Evolutionary conservation across 2,888 invertebrate species (phyloP).

Genomic region (Ceratothoa steindachneri): DNA sequence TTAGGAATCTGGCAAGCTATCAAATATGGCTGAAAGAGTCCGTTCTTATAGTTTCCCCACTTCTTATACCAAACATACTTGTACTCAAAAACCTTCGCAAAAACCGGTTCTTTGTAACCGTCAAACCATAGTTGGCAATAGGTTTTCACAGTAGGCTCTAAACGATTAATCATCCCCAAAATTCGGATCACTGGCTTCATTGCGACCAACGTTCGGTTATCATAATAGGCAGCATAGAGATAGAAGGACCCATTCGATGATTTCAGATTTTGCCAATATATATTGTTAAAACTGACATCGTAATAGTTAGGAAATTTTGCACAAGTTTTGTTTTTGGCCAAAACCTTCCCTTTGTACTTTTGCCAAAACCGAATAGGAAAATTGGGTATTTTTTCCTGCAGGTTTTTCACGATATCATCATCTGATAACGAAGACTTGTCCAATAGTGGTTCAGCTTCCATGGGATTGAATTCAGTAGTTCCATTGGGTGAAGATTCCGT

Average conservation of each 20-base stretch:
- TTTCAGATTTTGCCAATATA: constrained; percentile 84
- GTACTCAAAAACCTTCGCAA: constrained; percentile 72
- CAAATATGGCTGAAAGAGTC: constrained; percentile 84
- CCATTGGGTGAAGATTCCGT: constrained; percentile 30
- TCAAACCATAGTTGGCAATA: constrained; percentile 89
- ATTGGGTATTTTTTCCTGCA: constrained; percentile 74
- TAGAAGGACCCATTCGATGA: constrained; percentile 84
- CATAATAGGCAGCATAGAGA: constrained; percentile 83
- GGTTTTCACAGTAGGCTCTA: constrained; percentile 74
- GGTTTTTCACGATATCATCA: constrained; percentile 55
- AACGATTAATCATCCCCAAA: constrained; percentile 82
- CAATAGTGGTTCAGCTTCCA: constrained; percentile 60
- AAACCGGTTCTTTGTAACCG: constrained; percentile 72
- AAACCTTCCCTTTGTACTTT: constrained; percentile 71
- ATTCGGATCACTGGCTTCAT: constrained; percentile 79
- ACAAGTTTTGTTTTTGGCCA: constrained; percentile 66
- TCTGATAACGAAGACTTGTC: constrained; percentile 65
- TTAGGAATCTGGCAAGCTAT: constrained; percentile 82
- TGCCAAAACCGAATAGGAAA: constrained; percentile 82
- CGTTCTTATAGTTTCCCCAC: constrained; percentile 90
- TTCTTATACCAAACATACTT: constrained; percentile 91
- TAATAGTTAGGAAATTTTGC: constrained; percentile 82
- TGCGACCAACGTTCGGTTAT: constrained; percentile 63
- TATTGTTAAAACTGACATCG: constrained; percentile 86
- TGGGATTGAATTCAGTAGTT: constrained; percentile 36